phyloP scores from a whole-genome alignment of 2,888 invertebrate genomes.

The Phragmatobia fuliginosa region DNA sequence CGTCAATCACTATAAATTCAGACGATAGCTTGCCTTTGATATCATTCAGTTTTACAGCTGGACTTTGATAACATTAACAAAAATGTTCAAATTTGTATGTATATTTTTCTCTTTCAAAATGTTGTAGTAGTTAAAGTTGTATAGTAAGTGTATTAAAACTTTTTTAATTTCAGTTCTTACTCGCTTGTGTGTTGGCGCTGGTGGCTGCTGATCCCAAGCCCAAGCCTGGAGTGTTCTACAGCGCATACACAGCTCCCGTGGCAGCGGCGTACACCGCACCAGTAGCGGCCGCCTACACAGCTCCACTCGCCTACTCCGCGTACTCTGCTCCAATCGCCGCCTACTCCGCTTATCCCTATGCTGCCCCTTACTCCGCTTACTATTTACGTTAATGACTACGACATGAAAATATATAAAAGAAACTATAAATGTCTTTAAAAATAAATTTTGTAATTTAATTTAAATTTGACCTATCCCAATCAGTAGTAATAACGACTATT shows the following conservation, averaged over 20 bases:
- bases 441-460: not conserved
- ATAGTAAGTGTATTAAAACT: not conserved
- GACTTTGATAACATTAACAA: slow-evolving; percentile 48
- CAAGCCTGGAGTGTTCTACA: slow-evolving; percentile 59
- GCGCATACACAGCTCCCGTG: slow-evolving; percentile 32
- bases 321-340: not conserved
- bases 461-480: not conserved
- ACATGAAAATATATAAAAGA: not conserved
- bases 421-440: not conserved
- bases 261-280: not conserved
- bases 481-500: no score
- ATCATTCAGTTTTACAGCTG: slow-evolving; percentile 62
- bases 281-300: not conserved
- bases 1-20: slow-evolving; percentile 63
- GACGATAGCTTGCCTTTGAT: slow-evolving; percentile 26
- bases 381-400: not conserved
- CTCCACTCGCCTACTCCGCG: not conserved
- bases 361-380: slow-evolving; percentile 55
- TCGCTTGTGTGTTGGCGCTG: slow-evolving; percentile 70
- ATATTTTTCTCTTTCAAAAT: not conserved
- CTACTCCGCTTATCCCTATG: slow-evolving; percentile 63
- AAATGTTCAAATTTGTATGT: slow-evolving; percentile 69
- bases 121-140: not conserved
- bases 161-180: slow-evolving; percentile 64
- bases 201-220: slow-evolving; percentile 52